Percentiles rank a stretch among this genome's conserved stretches.
Conservation (phyloP, 2,888 invertebrate genomes). For the Colletes collaris region DNA sequence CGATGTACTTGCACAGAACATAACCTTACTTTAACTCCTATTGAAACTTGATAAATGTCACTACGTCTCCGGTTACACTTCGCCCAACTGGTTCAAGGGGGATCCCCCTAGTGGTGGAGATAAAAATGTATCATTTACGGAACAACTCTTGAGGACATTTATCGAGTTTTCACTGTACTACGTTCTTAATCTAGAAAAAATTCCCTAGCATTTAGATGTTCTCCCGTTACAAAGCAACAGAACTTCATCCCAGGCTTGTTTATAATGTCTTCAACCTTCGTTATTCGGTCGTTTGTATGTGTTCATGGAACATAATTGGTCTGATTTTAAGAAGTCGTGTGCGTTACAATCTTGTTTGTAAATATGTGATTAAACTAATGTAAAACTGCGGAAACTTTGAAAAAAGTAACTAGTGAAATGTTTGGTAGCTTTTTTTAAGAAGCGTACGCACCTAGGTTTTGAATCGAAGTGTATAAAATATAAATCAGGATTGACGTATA, state of each 20-base stretch:
- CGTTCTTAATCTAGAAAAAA: too few species aligned
- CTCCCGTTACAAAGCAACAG: not conserved
- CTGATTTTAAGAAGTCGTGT: constrained; percentile 4
- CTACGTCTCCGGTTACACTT: too few species aligned
- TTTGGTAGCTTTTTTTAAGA: constrained; percentile 21
- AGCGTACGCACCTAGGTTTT: constrained; percentile 15
- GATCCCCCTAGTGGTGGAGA: too few species aligned
- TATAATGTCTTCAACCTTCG: not conserved
- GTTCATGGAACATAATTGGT: constrained; percentile 2
- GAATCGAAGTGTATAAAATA: constrained; percentile 10
- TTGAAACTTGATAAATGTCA: too few species aligned
- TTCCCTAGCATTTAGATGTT: not conserved
- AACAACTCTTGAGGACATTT: too few species aligned
- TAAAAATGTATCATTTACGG: too few species aligned
- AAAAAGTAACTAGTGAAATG: constrained; percentile 8
- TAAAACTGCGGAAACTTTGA: constrained; percentile 14
- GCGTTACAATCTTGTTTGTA: constrained; percentile 21
- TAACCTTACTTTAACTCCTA: not conserved
- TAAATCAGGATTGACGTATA: constrained; percentile 1
- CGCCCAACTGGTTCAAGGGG: too few species aligned
- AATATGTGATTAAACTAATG: constrained; percentile 27
- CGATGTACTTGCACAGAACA: not conserved
- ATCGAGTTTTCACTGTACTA: too few species aligned
- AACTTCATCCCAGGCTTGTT: not conserved
- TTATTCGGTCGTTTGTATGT: not conserved